These are phyloP conservation scores for human (Homo sapiens) DNA, from an alignment of 2,113 vertebrate species.

Conservation along the genomic window GRCh38 chr7:125529501-125530000, in stretches of 20 bases:
- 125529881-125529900: neutral
- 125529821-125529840: neutral
- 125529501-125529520: neutral
- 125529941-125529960: neutral
- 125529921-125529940: neutral
- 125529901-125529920: neutral
- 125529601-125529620: neutral
- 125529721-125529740: neutral
- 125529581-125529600: neutral
- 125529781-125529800: neutral
- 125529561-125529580: neutral
- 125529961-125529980: neutral
- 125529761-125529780: neutral
- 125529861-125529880: neutral
- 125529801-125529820: neutral
- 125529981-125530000: neutral
- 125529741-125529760: neutral
- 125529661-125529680: conserved; percentile 11
- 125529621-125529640: neutral
- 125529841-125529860: neutral
- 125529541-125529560: conserved; percentile 10
- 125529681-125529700: neutral
- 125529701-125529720: neutral
- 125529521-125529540: conserved; percentile 55
- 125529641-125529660: neutral